These are phyloP conservation scores for Lanius ludovicianus DNA, from an alignment of 2,113 vertebrate species.

Conservation along the genomic window DNA sequence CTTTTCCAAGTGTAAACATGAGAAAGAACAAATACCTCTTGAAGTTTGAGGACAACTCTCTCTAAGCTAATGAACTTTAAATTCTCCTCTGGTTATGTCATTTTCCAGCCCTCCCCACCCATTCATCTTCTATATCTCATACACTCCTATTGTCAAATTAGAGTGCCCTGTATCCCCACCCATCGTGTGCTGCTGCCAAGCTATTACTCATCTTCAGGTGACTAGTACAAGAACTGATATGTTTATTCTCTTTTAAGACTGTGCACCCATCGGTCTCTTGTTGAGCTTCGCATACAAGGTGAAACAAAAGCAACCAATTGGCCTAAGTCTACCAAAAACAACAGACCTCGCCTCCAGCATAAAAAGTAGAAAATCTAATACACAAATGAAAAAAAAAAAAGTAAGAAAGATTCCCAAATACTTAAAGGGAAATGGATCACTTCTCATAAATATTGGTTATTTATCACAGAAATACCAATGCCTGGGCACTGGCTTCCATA, in stretches of 20 bases:
- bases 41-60: background rate
- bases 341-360: background rate
- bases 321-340: background rate
- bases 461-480: background rate
- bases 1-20: background rate
- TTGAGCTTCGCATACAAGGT: background rate
- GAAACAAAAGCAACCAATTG: background rate
- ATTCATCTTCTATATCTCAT: background rate
- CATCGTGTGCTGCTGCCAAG: background rate
- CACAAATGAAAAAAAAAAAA: accelerated
- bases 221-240: background rate
- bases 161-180: background rate
- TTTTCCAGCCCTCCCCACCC: background rate
- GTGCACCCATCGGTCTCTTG: accelerated
- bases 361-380: background rate
- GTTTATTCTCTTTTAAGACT: background rate
- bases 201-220: conserved; percentile 22
- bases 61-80: background rate
- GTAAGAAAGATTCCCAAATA: background rate
- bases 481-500: background rate
- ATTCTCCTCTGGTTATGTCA: background rate
- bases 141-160: background rate
- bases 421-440: background rate
- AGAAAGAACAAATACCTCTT: background rate
- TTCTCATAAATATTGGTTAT: background rate